Percentiles rank a stretch among this genome's conserved stretches.
Conservation (phyloP, 2,113 vertebrate species). For the Panthera uncia region DNA sequence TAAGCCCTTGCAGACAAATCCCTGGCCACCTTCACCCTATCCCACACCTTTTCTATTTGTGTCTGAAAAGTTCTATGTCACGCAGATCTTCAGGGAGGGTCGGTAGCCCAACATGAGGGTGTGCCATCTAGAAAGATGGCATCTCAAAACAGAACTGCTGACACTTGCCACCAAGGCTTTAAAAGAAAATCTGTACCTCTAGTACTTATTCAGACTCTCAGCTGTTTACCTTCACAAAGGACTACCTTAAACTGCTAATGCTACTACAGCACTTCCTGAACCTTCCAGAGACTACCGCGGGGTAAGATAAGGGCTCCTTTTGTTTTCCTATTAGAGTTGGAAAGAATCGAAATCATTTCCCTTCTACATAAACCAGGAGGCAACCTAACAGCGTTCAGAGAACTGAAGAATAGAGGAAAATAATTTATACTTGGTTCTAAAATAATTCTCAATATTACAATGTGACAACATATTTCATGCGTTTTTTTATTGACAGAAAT, state of each 20-base stretch:
- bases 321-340: conserved; percentile 35
- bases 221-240: not conserved
- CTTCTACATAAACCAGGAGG: conserved; percentile 31
- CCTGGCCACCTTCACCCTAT: not conserved
- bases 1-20: not conserved
- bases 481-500: conserved; percentile 51
- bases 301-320: not conserved
- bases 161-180: not conserved
- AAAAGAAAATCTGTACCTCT: not conserved
- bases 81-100: not conserved
- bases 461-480: not conserved
- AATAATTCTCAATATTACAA: conserved; percentile 54
- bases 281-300: not conserved
- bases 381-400: conserved; percentile 35
- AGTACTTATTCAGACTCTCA: not conserved
- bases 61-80: not conserved
- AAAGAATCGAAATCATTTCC: conserved; percentile 52
- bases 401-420: not conserved
- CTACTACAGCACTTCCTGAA: conserved; percentile 8
- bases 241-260: not conserved
- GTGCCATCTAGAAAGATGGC: not conserved
- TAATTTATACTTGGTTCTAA: conserved; percentile 25
- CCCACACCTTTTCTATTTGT: not conserved
- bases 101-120: not conserved
- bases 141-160: conserved; percentile 7